Base-by-base conservation (phyloP, 1,140 invertebrate genomes). In the Papilio helenus region DNA sequence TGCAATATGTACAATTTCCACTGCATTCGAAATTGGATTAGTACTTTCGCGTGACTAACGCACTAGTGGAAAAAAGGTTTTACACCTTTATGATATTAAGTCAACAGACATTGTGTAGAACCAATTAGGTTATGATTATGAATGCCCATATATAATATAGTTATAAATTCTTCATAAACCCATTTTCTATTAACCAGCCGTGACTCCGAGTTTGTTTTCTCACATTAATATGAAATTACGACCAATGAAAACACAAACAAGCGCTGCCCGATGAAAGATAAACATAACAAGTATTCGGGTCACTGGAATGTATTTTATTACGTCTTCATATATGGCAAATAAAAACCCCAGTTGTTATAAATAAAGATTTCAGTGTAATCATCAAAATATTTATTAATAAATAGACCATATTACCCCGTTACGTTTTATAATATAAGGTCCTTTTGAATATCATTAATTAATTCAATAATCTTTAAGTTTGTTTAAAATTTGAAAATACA, bases 221-320 rank as follows among this genome's bases (percentile, higher is more conserved):
- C 61, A 68, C 23, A 68, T 68, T 68, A 68, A 68, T 68, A 68
- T 68, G 61, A 68, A 68, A 68, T 68, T 68, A 68, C 61, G 61
- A 68, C 26, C 61, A 68, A 68, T 68, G 61, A 68, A 68, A 68
- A 68, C 61, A 68, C 61, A 68, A 68, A 68, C 61, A 68, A 68
- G 26, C 61, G 14, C 61, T 26, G 14, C 26, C 61, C 14, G 20
- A 68, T 68, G 61, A 68, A 68, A 68, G 61, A 68, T 29, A 68
- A 68, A 68, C 26, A 68, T 29, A 68, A 26, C 23, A 68, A 68
- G 61, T 68, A 68, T 68, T 68, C 61, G 61, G 61, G 26, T 29
- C 61, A 29, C 61, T 29, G 12, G 26, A 29, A 29, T 68, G 61
- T 68, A 68, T 68, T 68, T 68, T 68, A 29, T 68, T 68, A 68